Base-by-base conservation (phyloP, 2,888 invertebrate genomes). In the Latrodectus hesperus region DNA sequence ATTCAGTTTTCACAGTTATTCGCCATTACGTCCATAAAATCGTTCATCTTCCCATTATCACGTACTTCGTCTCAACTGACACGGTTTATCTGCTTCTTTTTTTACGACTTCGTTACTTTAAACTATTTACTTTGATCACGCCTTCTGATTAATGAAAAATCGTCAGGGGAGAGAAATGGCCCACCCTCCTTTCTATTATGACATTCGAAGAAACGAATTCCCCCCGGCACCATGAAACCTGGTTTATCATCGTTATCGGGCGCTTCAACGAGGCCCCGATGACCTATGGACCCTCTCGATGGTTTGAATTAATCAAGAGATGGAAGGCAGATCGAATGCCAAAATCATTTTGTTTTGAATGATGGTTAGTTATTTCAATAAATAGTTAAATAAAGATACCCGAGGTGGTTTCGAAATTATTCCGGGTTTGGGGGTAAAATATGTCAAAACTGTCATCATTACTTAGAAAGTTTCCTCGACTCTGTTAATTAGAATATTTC, bases 21-120 rank as follows among this genome's bases (percentile, higher is more conserved):
- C 78, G 71, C 84, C 78, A 77, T 84, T 84, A 84, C 73, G 73
- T 72, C 73, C 84, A 73, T 84, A 78, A 84, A 84, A 84, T 76
- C 77, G 77, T 84, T 84, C 84, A 78, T 84, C 78, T 78, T 78
- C 84, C 73, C 84, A 84, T 84, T 84, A 84, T 84, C 84, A 84
- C 84, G 84, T 84, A 73, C 84, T 84, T 84, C 78, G 52, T 38
- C 72, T 72, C 76, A 60, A 64, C 71, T 71, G 53, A 51, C 77
- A 26, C 53, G 65, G 72, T 84, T 84, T 84, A 84, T 84, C 84
- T 84, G 76, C 60, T 16, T n/a, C n/a, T 60, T 60, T 78, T 84
- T 84, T 84, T 84, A 84, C 55, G 84, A 72, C 77, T 73, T 53
- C 77, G 73, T 84, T 73, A 84, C 84, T 84, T 84, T 84, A 84